A percentile compares a stretch with the other conserved stretches of the same genome.
Conservation (phyloP, 2,113 vertebrate genomes). For the Puffinus mauretanicus region DNA sequence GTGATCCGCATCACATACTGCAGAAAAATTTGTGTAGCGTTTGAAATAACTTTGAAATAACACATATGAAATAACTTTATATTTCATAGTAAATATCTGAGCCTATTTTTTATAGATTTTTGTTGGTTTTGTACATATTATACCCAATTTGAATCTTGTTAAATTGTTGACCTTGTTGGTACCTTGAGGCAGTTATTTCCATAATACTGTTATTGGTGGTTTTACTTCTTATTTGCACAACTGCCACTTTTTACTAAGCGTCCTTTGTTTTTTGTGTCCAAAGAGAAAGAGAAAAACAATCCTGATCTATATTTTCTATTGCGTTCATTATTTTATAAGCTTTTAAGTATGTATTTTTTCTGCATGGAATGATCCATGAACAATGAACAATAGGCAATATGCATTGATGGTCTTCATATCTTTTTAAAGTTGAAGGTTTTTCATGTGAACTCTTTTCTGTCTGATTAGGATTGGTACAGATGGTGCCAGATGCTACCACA, state of each 20-base stretch:
- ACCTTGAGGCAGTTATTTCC: background rate
- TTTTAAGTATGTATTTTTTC: background rate
- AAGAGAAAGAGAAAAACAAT: background rate
- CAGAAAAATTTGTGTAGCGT: background rate
- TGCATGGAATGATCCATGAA: background rate
- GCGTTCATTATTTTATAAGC: background rate
- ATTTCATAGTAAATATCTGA: background rate
- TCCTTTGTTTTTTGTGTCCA: background rate
- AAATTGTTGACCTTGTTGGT: background rate
- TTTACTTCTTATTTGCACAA: background rate
- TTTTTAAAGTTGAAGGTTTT: background rate
- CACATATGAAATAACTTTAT: background rate
- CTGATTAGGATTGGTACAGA: slow-evolving; percentile 73
- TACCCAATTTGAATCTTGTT: background rate
- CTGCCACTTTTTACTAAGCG: background rate
- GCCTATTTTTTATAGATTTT: background rate
- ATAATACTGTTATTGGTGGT: background rate
- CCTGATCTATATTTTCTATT: background rate
- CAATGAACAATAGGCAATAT: background rate
- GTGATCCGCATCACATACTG: background rate
- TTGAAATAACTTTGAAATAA: background rate
- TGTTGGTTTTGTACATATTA: background rate
- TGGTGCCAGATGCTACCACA: slow-evolving; percentile 76
- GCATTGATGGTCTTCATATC: background rate
- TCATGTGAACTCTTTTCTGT: background rate